These are phyloP conservation scores for Nomia melanderi DNA, from an alignment of 1,140 invertebrate species.

Conservation along the genomic window DNA sequence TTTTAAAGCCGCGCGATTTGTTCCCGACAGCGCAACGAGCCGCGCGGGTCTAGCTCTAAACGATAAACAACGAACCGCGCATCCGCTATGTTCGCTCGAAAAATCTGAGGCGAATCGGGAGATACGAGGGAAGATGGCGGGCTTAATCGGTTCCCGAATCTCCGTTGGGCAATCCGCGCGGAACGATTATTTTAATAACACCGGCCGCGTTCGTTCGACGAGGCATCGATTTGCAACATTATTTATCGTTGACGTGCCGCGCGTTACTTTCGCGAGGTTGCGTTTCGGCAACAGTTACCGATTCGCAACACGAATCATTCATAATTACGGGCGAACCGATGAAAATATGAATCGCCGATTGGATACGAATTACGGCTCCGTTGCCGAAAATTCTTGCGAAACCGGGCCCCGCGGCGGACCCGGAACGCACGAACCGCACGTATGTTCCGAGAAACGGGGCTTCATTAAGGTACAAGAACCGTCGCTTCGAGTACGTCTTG, in stretches of 20 bases:
- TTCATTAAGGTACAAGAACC: background rate
- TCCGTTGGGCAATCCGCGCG: background rate
- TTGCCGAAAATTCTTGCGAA: constrained; percentile 2
- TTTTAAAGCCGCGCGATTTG: constrained; percentile 7
- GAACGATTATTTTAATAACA: constrained; percentile 17
- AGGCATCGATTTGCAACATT: background rate
- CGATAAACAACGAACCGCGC: background rate
- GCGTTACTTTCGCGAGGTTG: background rate
- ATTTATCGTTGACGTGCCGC: background rate
- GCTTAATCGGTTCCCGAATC: background rate
- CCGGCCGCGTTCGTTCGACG: background rate
- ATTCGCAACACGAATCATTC: constrained; percentile 6
- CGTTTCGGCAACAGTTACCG: too few species aligned
- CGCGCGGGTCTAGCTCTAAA: background rate
- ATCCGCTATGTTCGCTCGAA: too few species aligned
- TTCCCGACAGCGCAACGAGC: background rate
- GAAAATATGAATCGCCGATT: constrained; percentile 10
- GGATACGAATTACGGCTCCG: background rate
- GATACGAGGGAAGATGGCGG: too few species aligned
- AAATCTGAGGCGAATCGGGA: too few species aligned
- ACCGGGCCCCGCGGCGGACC: background rate
- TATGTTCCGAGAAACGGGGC: background rate
- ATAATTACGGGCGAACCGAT: background rate
- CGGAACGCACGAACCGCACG: background rate
- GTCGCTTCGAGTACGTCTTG: background rate